Conservation (phyloP, 2,888 invertebrate species). For the Hanleya hanleyi region DNA sequence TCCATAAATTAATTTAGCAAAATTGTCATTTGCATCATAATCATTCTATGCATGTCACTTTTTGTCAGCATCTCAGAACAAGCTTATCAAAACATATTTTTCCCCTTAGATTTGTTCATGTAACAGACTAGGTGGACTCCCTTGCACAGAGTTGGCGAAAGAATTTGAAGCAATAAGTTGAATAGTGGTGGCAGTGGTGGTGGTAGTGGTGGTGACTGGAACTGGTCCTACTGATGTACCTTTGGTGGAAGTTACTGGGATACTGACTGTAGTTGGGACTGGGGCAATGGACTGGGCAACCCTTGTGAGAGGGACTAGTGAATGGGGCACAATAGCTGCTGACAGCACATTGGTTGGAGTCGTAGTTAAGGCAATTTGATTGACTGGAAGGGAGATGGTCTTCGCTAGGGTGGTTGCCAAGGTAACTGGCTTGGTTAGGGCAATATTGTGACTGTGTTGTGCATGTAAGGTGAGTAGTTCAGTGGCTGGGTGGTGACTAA, state of each 20-base stretch:
- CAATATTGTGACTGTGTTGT: neutral
- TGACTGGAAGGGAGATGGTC: neutral
- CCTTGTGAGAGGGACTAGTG: too few relatives aligned
- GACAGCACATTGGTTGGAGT: neutral
- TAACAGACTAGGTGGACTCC: too few relatives aligned
- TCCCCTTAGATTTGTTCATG: too few relatives aligned
- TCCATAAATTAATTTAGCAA: too few relatives aligned
- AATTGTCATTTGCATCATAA: too few relatives aligned
- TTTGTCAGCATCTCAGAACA: too few relatives aligned
- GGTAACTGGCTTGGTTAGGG: neutral
- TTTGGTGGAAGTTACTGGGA: neutral
- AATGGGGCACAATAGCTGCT: neutral
- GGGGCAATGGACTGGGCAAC: too few relatives aligned
- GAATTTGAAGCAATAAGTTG: neutral
- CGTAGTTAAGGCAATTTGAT: too few relatives aligned
- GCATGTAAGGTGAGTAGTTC: constrained; percentile 32
- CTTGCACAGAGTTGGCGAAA: too few relatives aligned
- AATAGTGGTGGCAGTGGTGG: neutral
- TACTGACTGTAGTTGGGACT: neutral
- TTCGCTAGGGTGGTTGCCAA: neutral
- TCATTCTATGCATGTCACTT: too few relatives aligned
- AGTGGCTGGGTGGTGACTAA: constrained; percentile 65
- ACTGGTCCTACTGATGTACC: too few relatives aligned
- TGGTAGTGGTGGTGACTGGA: neutral
- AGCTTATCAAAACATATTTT: too few relatives aligned